Percentiles rank a stretch among this genome's conserved stretches.
Evolutionary conservation across 2,888 invertebrate genomes (phyloP).

Genomic region (Hydropsyche betteni): DNA sequence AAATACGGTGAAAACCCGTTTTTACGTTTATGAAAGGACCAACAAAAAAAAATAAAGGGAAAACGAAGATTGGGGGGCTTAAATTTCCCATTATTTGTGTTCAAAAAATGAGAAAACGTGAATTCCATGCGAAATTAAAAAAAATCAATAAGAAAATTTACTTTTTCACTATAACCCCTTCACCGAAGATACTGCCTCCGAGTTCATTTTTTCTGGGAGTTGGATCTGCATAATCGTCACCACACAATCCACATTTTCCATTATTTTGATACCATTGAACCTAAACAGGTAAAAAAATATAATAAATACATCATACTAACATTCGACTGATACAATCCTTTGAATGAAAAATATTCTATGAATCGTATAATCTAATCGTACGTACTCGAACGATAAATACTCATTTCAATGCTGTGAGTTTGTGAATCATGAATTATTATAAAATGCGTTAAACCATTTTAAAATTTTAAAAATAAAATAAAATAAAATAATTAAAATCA

Average conservation of each 20-base stretch:
- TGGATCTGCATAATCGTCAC: conserved; percentile 61
- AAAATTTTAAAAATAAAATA: neutral
- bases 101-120: neutral
- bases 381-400: no score
- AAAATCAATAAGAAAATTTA: conserved; percentile 51
- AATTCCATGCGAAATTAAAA: no score
- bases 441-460: neutral
- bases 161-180: conserved; percentile 61
- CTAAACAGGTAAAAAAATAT: conserved; percentile 52
- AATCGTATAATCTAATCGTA: no score
- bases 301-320: conserved; percentile 5
- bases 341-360: no score
- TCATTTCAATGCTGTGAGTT: no score
- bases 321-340: neutral
- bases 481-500: neutral
- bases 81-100: neutral
- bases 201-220: conserved; percentile 65
- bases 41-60: neutral
- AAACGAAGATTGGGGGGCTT: neutral
- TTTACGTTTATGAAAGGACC: no score
- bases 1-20: no score
- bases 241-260: conserved; percentile 67
- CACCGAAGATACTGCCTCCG: conserved; percentile 64
- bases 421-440: no score
- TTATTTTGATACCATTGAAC: conserved; percentile 59